A percentile compares a stretch with the other conserved stretches of the same genome.
These are phyloP conservation scores for Yponomeuta malinellus DNA, from an alignment of 2,888 invertebrate species.

Conservation along the genomic window DNA sequence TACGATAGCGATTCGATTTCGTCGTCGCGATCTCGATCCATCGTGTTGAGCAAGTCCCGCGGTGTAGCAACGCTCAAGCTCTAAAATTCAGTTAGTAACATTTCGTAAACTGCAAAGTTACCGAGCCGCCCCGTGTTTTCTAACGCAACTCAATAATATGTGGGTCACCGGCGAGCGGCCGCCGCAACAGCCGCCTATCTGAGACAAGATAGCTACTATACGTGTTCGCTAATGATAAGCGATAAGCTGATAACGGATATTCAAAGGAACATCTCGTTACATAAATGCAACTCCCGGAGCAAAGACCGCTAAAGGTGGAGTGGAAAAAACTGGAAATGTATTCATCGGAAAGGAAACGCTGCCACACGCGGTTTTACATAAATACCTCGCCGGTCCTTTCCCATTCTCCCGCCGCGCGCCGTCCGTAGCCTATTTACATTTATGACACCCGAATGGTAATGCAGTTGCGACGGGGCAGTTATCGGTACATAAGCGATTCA, in stretches of 20 bases:
- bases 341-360: constrained; percentile 10
- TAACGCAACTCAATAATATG: constrained; percentile 66
- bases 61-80: constrained; percentile 60
- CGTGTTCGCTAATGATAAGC: background rate
- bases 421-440: constrained; percentile 8
- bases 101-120: constrained; percentile 73
- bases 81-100: constrained; percentile 68
- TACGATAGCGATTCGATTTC: constrained; percentile 37
- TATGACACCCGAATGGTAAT: constrained; percentile 5
- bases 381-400: constrained; percentile 5
- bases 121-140: constrained; percentile 66
- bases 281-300: background rate
- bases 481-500: background rate
- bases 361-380: constrained; percentile 23
- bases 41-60: constrained; percentile 58
- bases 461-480: constrained; percentile 26
- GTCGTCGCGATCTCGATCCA: constrained; percentile 50
- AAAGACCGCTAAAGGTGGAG: background rate
- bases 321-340: constrained; percentile 4
- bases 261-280: constrained; percentile 1
- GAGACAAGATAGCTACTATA: constrained; percentile 12
- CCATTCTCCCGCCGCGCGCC: constrained; percentile 13
- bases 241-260: constrained; percentile 7
- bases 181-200: constrained; percentile 7
- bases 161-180: constrained; percentile 40